Base-by-base conservation (phyloP, 2,113 vertebrate genomes). In the Martes martes region DNA sequence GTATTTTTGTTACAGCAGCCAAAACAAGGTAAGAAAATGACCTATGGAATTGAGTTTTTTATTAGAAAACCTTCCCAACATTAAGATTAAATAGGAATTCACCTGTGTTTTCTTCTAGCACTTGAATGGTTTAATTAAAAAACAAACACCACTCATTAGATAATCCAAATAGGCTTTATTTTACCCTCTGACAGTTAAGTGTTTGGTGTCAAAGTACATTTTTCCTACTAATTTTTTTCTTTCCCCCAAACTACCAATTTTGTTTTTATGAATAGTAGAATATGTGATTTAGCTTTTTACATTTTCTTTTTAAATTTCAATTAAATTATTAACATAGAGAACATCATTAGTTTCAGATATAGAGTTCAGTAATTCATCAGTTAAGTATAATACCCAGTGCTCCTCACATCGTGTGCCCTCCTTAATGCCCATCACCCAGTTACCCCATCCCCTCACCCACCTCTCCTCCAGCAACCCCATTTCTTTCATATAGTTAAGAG, bases 231-330 rank as follows among this genome's bases (percentile, higher is more conserved):
- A 92, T 96, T 79, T 52, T 69, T 78, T 93, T 83, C 88, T 71
- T 79, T 95, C 79, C 94, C 73, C 28, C 33, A 71, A 85, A 47
- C 45, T 94, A 80, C 76, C 97, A 63, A 97, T 97, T 97, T 97
- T 92, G 55, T 55, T 95, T 79, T 87, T 96, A 7, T 96, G 90
- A 28, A 96, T 97, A 80, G 39, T 6, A n/a, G 23, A 24, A 55
- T 50, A 81, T 16, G 10, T 36, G 11, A 57, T 24, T 81, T 36
- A 57, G n/a, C 19, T 91, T 78, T 79, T 78, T 76, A 86, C 19
- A 18, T 24, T 47, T 55, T 63, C 61, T 63, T 63, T 65, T 65
- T 14, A 0, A 6, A 31, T 63, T 65, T 65, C 28, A 65, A 14
- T 65, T 14, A 31, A 65, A 65, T 65, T 31, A 14, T 31, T 31